Conservation (phyloP, 1,140 invertebrate species). For the Magallana angulata region DNA sequence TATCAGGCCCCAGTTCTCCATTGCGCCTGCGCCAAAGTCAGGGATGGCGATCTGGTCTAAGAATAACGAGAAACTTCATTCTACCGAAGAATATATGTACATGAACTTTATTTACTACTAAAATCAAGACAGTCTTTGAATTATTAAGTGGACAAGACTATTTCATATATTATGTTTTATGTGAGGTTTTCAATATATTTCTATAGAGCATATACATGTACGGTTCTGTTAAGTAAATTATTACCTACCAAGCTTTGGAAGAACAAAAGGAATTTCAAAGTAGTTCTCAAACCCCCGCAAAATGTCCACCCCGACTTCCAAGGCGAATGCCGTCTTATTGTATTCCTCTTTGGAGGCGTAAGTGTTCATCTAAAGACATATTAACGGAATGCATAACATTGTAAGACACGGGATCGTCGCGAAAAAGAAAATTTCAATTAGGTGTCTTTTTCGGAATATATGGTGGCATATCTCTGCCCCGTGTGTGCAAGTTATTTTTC, state of each 20-base stretch:
- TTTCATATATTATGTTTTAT: no score
- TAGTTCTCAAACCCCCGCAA: conserved; percentile 92
- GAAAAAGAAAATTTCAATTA: not conserved
- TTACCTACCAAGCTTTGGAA: conserved; percentile 78
- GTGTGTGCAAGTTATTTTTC: no score
- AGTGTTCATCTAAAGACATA: conserved; percentile 84
- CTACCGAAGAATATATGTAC: no score
- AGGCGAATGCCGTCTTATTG: conserved; percentile 87
- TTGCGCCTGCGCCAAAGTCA: conserved; percentile 92
- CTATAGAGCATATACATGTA: no score
- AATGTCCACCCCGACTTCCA: conserved; percentile 86
- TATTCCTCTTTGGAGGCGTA: conserved; percentile 89
- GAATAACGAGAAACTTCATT: not conserved
- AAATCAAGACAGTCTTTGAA: no score
- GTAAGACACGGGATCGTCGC: not conserved
- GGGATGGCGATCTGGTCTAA: conserved; percentile 93
- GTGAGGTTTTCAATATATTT: no score
- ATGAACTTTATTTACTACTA: no score
- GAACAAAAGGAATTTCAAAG: conserved; percentile 90
- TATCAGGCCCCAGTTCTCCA: conserved; percentile 89
- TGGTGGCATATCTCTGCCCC: no score
- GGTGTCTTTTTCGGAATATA: no score
- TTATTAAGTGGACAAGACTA: no score
- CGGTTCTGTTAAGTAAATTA: not conserved
- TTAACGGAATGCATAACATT: not conserved